These are phyloP conservation scores for Pinna nobilis DNA, from an alignment of 1,140 invertebrate genomes.

Conservation along the genomic window DNA sequence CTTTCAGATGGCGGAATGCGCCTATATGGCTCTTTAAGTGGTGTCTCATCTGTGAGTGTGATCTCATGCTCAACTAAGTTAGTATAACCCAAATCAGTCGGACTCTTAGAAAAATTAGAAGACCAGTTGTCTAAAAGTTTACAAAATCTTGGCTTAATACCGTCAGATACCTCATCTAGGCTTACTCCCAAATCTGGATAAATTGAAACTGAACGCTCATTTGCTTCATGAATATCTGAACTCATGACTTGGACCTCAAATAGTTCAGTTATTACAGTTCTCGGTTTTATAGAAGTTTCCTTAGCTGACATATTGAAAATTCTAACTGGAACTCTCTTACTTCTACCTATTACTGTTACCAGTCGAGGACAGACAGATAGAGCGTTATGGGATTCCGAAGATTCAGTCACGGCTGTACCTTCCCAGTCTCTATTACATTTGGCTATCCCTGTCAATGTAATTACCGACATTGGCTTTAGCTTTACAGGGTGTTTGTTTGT, in stretches of 20 bases:
- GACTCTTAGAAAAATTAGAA: conserved; percentile 30
- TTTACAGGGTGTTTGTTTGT: conserved; percentile 11
- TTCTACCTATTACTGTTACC: too few relatives aligned
- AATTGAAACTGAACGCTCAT: neutral
- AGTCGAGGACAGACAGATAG: too few relatives aligned
- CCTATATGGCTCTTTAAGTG: conserved; percentile 43
- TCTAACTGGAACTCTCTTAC: too few relatives aligned
- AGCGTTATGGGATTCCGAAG: too few relatives aligned
- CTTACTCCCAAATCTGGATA: neutral
- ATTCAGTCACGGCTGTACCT: too few relatives aligned
- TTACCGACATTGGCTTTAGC: neutral
- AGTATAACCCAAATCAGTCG: conserved; percentile 40
- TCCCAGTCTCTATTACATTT: too few relatives aligned
- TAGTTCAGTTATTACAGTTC: conserved; percentile 10
- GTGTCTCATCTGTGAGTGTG: conserved; percentile 7
- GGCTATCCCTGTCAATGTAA: neutral
- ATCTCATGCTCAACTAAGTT: conserved; percentile 40
- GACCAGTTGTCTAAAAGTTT: conserved; percentile 7
- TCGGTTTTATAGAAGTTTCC: neutral
- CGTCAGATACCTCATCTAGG: neutral
- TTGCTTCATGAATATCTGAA: neutral
- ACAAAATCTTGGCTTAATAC: neutral
- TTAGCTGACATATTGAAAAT: too few relatives aligned
- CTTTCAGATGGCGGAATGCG: conserved; percentile 66
- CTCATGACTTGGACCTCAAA: conserved; percentile 30